A percentile compares a stretch with the other conserved stretches of the same genome.
phyloP scores from a whole-genome alignment of 2,113 vertebrate species.

The Cyprinodon variegatus region DNA sequence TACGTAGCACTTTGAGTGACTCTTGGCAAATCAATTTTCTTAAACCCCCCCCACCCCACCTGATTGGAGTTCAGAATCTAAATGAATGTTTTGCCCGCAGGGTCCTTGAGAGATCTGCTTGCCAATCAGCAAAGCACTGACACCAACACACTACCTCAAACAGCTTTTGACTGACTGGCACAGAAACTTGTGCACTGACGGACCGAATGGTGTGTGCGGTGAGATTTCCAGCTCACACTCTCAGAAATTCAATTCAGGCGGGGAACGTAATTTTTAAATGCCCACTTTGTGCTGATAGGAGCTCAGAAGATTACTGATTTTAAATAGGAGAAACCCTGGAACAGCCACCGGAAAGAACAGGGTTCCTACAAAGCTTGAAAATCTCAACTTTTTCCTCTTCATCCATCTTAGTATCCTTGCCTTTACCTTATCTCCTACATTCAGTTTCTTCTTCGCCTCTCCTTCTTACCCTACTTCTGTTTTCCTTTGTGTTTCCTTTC shows the following conservation, averaged over 20 bases:
- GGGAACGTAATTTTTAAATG: constrained; percentile 7
- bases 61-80: constrained; percentile 55
- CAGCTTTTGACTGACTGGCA: constrained; percentile 70
- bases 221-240: constrained; percentile 32
- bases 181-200: constrained; percentile 60
- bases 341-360: neutral
- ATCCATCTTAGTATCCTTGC: neutral
- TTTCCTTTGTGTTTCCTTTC: too few species aligned
- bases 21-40: constrained; percentile 40
- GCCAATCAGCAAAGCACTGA: constrained; percentile 81
- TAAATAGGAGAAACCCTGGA: neutral
- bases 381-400: too few species aligned
- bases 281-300: neutral
- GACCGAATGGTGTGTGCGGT: constrained; percentile 22
- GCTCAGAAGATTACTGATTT: neutral
- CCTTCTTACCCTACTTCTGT: too few species aligned
- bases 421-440: neutral
- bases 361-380: neutral
- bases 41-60: neutral
- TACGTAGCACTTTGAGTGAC: constrained; percentile 75
- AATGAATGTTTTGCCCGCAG: constrained; percentile 66
- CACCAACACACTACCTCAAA: constrained; percentile 84
- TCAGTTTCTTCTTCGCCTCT: too few species aligned
- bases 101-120: constrained; percentile 63
- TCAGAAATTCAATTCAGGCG: neutral